Base-by-base conservation (phyloP, 2,113 vertebrate genomes). In the Tragelaphus strepsiceros region DNA sequence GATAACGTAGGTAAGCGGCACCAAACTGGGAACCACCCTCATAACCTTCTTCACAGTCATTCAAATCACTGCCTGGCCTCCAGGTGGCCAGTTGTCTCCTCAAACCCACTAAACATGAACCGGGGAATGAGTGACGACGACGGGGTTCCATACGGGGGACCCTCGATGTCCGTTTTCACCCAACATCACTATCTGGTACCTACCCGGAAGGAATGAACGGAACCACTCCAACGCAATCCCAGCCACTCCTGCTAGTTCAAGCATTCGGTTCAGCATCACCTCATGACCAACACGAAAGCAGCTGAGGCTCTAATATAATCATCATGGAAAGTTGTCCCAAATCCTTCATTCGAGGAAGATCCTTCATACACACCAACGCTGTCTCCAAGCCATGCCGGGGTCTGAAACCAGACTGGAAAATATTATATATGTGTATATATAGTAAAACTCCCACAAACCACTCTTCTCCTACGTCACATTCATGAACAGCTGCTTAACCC, bases 371-470 rank as follows among this genome's bases (percentile, higher is more conserved):
- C 98, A 98, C 98, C 98, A 98, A 98, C 98, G 98, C 98, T 96
- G 98, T 98, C 98, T 98, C 98, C 98, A 98, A 98, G 98, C 98
- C 98, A 98, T 97, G 98, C 82, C 98, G 98, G 98, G 98, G 96
- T 98, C 98, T 98, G 98, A 98, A 98, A 98, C 98, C 98, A 98
- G 98, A 98, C 98, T 98, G 98, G 98, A 98, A 98, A 98, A 98
- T 98, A 98, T 98, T 98, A 98, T 97, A 98, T 98, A 98, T 98
- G 98, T 98, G 97, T 98, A 98, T 98, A 98, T 97, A 98, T 90
- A 91, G 94, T 97, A 93, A 94, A 97, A 98, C 98, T 97, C 98
- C 98, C 97, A 98, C 89, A 98, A 97, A 96, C 93, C 97, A 96
- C 96, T 95, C 97, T 98, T 98, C 98, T 93, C 89, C 88, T 96